Base-by-base conservation (phyloP, 2,888 invertebrate genomes). In the Mechanitis messenoides region DNA sequence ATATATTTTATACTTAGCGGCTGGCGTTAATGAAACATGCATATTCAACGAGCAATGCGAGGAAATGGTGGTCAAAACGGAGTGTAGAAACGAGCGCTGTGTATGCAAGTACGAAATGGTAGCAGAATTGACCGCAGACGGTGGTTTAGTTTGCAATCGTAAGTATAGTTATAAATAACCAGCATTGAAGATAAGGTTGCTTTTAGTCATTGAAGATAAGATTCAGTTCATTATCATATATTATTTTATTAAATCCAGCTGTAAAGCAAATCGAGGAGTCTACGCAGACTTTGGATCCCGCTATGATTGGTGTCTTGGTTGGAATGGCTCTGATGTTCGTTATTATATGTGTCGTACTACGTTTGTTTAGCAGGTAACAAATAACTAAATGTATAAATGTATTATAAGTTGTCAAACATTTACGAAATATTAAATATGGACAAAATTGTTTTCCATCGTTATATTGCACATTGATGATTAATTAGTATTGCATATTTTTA, bases 271-370 rank as follows among this genome's bases (percentile, higher is more conserved):
- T 91, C 56, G 84, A 92, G 59, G 91, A 91, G 69, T 92, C 93
- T 47, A 92, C 92, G 61, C 92, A 91, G 67, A 95, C 95, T 73
- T 83, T 96, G 69, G 96, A 97, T 85, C 96, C 96, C 54, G 95
- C 96, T 56, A 97, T 96, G 97, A 96, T 97, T 80, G 95, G 95
- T 59, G 95, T 97, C 59, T 92, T 97, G 71, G 95, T 96, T 67
- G 97, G 94, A 61, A 96, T 97, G 95, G 96, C 95, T 68, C 92
- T 97, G 71, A 97, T 97, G 97, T 97, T 97, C 85, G 92, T 97
- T 84, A 96, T 97, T 83, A 96, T 97, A 78, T 97, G 97, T 87
- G 95, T 97, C 72, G 97, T 97, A 56, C 92, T 97, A 66, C 93
- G 96, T 76, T 92, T 97, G 73, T 97, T 97, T 87, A 96, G 96